phyloP scores from a whole-genome alignment of 1,140 invertebrate species.

The Hyposmocoma kahamanoa region DNA sequence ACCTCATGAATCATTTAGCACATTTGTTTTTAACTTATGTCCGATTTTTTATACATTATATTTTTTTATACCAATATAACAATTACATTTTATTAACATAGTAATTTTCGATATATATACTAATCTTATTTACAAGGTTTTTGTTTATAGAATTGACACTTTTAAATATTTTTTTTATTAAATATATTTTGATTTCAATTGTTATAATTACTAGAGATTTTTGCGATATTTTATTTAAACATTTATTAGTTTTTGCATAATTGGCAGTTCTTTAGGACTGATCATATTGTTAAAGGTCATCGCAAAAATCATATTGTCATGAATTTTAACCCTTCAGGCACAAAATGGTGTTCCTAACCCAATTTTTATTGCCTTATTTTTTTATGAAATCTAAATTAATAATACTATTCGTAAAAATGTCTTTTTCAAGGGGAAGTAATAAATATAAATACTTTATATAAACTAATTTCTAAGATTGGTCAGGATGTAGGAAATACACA shows the following conservation, averaged over 20 bases:
- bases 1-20: conserved; percentile 51
- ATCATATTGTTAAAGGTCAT: conserved; percentile 36
- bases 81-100: conserved; percentile 52
- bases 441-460: conserved; percentile 66
- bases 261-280: conserved; percentile 1
- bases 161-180: conserved; percentile 39
- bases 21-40: conserved; percentile 6
- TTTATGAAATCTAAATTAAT: conserved; percentile 68
- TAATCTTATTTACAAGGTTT: conserved; percentile 65
- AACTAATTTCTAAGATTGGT: conserved; percentile 66
- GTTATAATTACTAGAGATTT: conserved; percentile 30
- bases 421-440: conserved; percentile 67
- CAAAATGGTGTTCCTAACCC: conserved; percentile 64
- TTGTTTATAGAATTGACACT: conserved; percentile 62
- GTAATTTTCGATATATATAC: conserved; percentile 45
- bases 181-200: conserved; percentile 36
- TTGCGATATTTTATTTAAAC: conserved; percentile 33
- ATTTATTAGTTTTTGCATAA: conserved; percentile 6
- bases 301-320: conserved; percentile 56
- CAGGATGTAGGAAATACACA: conserved; percentile 65
- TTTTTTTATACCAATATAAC: conserved; percentile 52
- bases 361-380: conserved; percentile 53
- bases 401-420: conserved; percentile 74
- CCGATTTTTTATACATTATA: conserved; percentile 44
- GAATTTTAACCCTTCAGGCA: conserved; percentile 45